Percentiles rank a stretch among this genome's conserved stretches.
These are phyloP conservation scores for Lepidurus couesii DNA, from an alignment of 1,140 invertebrate genomes.

Conservation along the genomic window DNA sequence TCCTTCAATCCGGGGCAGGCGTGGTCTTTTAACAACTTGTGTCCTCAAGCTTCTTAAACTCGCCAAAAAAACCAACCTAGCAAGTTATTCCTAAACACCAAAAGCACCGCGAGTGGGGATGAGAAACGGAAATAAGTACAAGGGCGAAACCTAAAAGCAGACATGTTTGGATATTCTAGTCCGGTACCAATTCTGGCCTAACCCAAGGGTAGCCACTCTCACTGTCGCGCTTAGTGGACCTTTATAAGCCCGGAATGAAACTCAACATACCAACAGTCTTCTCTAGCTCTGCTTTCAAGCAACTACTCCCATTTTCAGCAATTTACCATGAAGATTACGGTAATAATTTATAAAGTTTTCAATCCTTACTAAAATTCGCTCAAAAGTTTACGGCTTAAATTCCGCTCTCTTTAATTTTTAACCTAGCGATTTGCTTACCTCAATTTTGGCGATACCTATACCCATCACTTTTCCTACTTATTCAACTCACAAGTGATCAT, in stretches of 20 bases:
- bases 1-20: background rate
- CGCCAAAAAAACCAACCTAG: background rate
- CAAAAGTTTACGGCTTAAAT: too few relatives aligned
- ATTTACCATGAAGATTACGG: background rate
- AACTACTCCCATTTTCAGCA: background rate
- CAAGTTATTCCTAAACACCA: background rate
- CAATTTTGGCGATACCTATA: too few relatives aligned
- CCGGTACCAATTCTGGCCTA: background rate
- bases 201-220: conserved; percentile 17
- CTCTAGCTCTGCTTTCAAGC: conserved; percentile 17
- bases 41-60: background rate
- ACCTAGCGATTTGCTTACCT: too few relatives aligned
- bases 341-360: background rate
- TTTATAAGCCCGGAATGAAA: conserved; percentile 2
- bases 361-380: too few relatives aligned
- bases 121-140: conserved; percentile 10
- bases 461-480: too few relatives aligned
- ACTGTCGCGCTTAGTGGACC: background rate
- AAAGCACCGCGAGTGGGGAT: background rate
- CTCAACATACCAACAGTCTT: background rate
- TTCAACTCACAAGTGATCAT: too few relatives aligned
- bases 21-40: background rate
- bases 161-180: background rate
- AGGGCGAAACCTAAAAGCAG: background rate
- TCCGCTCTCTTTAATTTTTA: too few relatives aligned